These are phyloP conservation scores for Bombus balteatus DNA, from an alignment of 1,140 invertebrate genomes.

Conservation along the genomic window DNA sequence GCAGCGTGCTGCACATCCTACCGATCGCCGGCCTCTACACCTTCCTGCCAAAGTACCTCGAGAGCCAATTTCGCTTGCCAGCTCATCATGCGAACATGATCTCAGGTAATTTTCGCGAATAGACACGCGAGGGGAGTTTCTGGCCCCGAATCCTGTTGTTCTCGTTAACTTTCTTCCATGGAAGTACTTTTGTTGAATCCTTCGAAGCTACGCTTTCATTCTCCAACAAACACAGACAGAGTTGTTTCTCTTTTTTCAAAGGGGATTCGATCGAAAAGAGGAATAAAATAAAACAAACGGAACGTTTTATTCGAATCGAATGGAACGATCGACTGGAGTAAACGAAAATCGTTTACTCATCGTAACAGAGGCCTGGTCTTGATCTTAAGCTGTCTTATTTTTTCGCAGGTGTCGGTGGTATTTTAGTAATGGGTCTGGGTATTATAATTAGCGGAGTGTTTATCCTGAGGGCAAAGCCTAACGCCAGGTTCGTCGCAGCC, in stretches of 20 bases:
- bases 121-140: constrained; percentile 41
- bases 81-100: constrained; percentile 95
- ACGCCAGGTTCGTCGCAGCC: constrained; percentile 92
- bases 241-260: too few relatives aligned
- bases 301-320: too few relatives aligned
- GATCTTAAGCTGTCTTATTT: not conserved
- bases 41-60: constrained; percentile 96
- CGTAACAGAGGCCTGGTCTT: not conserved
- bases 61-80: constrained; percentile 94
- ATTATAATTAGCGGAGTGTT: constrained; percentile 94
- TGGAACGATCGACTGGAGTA: not conserved
- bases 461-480: constrained; percentile 92
- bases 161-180: not conserved
- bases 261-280: too few relatives aligned
- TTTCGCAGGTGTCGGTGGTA: constrained; percentile 91
- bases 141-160: not conserved
- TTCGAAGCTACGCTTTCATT: not conserved
- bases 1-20: constrained; percentile 93
- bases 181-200: not conserved
- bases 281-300: too few relatives aligned
- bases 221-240: not conserved
- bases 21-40: constrained; percentile 96
- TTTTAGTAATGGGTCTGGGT: constrained; percentile 95
- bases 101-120: constrained; percentile 85
- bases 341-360: not conserved